phyloP scores from a whole-genome alignment of 2,113 vertebrate genomes.

The Anolis sagrei region DNA sequence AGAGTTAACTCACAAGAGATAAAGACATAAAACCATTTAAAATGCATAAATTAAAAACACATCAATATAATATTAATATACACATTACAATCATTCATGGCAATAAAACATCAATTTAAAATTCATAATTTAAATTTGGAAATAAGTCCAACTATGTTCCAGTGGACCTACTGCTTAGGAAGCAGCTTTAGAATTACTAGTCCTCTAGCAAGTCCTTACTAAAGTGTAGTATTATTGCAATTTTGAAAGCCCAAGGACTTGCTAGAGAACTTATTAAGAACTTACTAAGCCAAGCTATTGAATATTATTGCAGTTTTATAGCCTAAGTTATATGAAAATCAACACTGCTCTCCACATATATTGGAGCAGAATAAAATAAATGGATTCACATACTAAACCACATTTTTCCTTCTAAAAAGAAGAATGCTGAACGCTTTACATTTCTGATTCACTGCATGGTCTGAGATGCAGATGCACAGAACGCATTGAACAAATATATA shows the following conservation, averaged over 20 bases:
- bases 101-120: no score
- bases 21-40: no score
- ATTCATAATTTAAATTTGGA: not conserved
- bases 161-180: not conserved
- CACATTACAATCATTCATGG: no score
- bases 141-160: not conserved
- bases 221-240: no score
- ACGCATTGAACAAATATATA: not conserved
- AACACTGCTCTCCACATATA: not conserved
- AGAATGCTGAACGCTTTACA: not conserved
- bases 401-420: not conserved
- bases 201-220: rapidly evolving
- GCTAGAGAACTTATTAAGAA: no score
- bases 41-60: no score
- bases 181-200: not conserved
- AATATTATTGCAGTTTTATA: no score
- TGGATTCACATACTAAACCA: not conserved
- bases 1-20: no score
- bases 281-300: not conserved
- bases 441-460: not conserved
- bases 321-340: no score
- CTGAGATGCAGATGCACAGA: slow-evolving; percentile 7
- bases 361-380: not conserved
- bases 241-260: no score
- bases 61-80: no score